Conservation (phyloP, 1,140 invertebrate species). For the Papilio machaon region DNA sequence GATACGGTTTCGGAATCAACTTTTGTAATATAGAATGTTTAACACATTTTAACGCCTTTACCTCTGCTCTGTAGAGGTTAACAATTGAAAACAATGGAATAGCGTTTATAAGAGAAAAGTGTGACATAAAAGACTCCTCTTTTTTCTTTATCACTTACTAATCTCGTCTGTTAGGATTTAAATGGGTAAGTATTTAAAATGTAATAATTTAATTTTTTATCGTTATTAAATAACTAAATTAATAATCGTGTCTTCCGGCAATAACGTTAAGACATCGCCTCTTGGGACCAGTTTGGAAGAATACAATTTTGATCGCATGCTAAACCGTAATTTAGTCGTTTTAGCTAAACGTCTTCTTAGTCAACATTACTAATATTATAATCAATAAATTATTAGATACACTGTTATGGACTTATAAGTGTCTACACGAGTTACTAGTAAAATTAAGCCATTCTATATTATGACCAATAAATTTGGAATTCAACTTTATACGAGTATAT, state of each 20-base stretch:
- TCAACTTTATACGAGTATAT: background rate
- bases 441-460: background rate
- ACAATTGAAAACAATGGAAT: background rate
- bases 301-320: slow-evolving; percentile 5
- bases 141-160: background rate
- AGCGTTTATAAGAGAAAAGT: background rate
- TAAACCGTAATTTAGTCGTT: background rate
- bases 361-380: background rate
- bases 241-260: background rate
- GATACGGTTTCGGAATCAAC: slow-evolving; percentile 13
- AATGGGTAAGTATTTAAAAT: background rate
- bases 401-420: background rate
- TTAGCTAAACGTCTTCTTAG: background rate
- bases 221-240: background rate
- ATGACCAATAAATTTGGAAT: slow-evolving; percentile 2
- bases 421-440: background rate
- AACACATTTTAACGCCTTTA: background rate
- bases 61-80: background rate
- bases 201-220: no score
- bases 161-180: background rate
- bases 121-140: background rate
- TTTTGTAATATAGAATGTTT: background rate
- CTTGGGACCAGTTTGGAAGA: background rate
- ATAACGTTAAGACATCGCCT: background rate
- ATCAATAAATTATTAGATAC: background rate